phyloP scores from a whole-genome alignment of 53 echinoderm and acorn worm species.

The Apostichopus leukothele region DNA sequence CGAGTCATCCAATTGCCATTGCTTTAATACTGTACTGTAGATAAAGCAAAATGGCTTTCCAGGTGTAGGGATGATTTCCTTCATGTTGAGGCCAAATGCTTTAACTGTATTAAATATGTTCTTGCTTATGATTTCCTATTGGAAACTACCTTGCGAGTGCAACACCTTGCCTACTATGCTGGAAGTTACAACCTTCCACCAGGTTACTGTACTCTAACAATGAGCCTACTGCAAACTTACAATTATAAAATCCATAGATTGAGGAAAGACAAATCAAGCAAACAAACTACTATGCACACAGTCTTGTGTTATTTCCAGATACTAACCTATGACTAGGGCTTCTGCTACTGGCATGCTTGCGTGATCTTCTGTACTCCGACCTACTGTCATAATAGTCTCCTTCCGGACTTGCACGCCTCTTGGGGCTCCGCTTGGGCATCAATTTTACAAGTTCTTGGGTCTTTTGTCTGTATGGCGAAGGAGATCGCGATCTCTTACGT shows the following conservation, averaged over 20 bases:
- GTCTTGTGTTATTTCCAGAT: neutral
- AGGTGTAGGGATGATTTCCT: too few species aligned
- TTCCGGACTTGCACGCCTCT: slow-evolving; percentile 35
- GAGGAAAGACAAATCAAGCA: neutral
- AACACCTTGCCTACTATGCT: neutral
- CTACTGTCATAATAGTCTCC: slow-evolving; percentile 10
- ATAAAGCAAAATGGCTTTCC: too few species aligned
- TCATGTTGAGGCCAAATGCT: too few species aligned
- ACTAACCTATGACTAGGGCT: slow-evolving; percentile 84
- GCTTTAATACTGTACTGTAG: too few species aligned
- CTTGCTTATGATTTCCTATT: too few species aligned
- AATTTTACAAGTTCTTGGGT: slow-evolving; percentile 48
- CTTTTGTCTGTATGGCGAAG: slow-evolving; percentile 45
- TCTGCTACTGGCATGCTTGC: slow-evolving; percentile 56
- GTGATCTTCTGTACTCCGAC: slow-evolving; percentile 35
- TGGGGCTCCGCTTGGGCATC: slow-evolving; percentile 46
- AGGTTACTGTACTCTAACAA: neutral
- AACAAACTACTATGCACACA: neutral
- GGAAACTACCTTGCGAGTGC: too few species aligned
- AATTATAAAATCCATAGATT: neutral
- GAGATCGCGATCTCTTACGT: slow-evolving; percentile 14
- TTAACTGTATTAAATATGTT: too few species aligned
- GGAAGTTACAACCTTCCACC: neutral
- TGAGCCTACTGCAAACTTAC: too few species aligned
- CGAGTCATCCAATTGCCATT: too few species aligned